A percentile compares a stretch with the other conserved stretches of the same genome.
Evolutionary conservation across 2,888 invertebrate species (phyloP).

Genomic region (Sinodicranocentrus sp.): DNA sequence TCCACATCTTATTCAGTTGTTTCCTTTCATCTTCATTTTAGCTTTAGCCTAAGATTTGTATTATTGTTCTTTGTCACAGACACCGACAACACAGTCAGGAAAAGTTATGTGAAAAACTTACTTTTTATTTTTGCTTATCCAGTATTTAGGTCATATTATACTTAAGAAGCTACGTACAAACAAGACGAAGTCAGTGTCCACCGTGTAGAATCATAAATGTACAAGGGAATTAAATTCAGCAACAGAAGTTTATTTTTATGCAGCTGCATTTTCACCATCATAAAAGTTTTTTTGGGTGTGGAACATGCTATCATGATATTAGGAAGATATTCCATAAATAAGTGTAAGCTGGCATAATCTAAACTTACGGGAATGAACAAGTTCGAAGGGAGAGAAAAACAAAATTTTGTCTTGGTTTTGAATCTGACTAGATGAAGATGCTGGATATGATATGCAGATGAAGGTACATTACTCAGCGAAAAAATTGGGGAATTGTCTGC

Average conservation of each 20-base stretch:
- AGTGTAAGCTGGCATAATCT: not conserved
- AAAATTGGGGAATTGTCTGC: constrained; percentile 3
- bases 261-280: too few relatives aligned
- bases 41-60: not conserved
- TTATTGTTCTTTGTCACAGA: too few relatives aligned
- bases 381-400: not conserved
- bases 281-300: not conserved
- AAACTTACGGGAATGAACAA: not conserved
- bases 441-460: constrained; percentile 53
- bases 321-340: not conserved
- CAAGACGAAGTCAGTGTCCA: too few relatives aligned
- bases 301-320: not conserved
- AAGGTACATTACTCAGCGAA: constrained; percentile 59
- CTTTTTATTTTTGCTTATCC: too few relatives aligned
- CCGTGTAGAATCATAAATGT: too few relatives aligned
- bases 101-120: too few relatives aligned
- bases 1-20: too few relatives aligned
- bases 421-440: constrained; percentile 10
- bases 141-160: too few relatives aligned
- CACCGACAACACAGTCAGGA: too few relatives aligned
- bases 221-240: too few relatives aligned
- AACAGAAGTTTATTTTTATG: too few relatives aligned
- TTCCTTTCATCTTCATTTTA: not conserved
- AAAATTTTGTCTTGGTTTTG: not conserved
- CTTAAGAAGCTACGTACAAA: too few relatives aligned